Percentiles rank a stretch among this genome's conserved stretches.
Conservation (phyloP, 2,888 invertebrate species). For the Rhagophthalmus giganteus region DNA sequence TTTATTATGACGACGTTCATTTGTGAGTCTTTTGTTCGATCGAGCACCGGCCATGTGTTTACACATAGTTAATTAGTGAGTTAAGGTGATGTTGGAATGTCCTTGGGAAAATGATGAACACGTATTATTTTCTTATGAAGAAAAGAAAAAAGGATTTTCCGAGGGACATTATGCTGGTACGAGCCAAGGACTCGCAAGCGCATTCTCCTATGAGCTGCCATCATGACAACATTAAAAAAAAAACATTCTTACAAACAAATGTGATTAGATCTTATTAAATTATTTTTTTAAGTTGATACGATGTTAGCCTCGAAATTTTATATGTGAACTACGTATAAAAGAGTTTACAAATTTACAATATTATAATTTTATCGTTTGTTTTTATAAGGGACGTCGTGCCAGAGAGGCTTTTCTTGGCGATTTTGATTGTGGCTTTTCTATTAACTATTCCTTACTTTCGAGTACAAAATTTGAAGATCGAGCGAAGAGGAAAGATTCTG, state of each 20-base stretch:
- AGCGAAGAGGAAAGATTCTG: background rate
- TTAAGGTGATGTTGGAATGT: slow-evolving; percentile 21
- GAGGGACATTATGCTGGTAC: slow-evolving; percentile 4
- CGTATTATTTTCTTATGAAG: too few species aligned
- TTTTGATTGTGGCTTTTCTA: too few species aligned
- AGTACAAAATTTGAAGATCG: background rate
- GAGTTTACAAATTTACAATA: slow-evolving; percentile 16
- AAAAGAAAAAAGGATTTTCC: slow-evolving; percentile 1
- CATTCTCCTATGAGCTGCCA: slow-evolving; percentile 5
- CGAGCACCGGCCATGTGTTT: slow-evolving; percentile 17
- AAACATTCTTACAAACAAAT: slow-evolving; percentile 30
- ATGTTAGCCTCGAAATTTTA: slow-evolving; percentile 36
- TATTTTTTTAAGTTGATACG: slow-evolving; percentile 31
- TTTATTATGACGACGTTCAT: slow-evolving; percentile 24
- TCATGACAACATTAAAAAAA: slow-evolving; percentile 11
- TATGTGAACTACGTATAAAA: slow-evolving; percentile 21
- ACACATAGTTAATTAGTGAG: slow-evolving; percentile 11
- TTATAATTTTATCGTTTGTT: slow-evolving; percentile 8
- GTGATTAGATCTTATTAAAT: slow-evolving; percentile 32
- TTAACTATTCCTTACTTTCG: background rate
- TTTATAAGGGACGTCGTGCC: background rate
- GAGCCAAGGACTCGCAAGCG: background rate
- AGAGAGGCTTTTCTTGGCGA: background rate
- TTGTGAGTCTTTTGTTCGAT: slow-evolving; percentile 22
- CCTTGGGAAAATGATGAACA: slow-evolving; percentile 3